Evolutionary conservation across 2,113 vertebrate species (phyloP).

Genomic region (Vulpes ferrilata): DNA sequence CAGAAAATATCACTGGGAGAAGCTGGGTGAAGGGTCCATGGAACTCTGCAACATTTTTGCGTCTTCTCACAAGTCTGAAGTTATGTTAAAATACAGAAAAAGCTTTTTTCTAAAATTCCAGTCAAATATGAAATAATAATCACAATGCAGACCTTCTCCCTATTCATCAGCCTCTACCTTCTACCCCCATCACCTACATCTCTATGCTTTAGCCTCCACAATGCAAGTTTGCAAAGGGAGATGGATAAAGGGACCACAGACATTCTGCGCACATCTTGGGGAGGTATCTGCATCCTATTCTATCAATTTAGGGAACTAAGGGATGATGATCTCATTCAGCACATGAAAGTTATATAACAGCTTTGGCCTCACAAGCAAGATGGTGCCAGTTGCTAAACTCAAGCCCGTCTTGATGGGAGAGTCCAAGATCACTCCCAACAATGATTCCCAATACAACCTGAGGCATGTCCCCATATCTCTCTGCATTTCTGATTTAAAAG

Average conservation of each 20-base stretch:
- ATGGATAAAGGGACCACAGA: background rate
- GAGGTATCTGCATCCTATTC: background rate
- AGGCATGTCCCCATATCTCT: background rate
- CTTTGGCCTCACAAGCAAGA: conserved; percentile 4
- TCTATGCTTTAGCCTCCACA: background rate
- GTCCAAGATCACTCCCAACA: background rate
- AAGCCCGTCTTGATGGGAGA: background rate
- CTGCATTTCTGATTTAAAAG: background rate
- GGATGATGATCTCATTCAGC: background rate
- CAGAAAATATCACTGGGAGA: background rate
- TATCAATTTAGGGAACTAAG: background rate
- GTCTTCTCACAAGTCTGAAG: background rate
- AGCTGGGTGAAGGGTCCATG: background rate
- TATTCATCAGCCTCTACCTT: background rate
- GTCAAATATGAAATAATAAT: background rate
- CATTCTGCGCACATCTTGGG: too few relatives aligned
- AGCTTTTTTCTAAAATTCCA: background rate
- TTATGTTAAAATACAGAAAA: background rate
- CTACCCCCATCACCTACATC: background rate
- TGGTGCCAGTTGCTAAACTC: background rate
- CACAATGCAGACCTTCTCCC: background rate
- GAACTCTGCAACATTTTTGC: background rate
- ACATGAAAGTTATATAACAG: background rate
- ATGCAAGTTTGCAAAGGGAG: background rate
- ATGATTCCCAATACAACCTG: background rate